These are phyloP conservation scores for Eupeodes luniger DNA, from an alignment of 2,888 invertebrate species.

Conservation along the genomic window DNA sequence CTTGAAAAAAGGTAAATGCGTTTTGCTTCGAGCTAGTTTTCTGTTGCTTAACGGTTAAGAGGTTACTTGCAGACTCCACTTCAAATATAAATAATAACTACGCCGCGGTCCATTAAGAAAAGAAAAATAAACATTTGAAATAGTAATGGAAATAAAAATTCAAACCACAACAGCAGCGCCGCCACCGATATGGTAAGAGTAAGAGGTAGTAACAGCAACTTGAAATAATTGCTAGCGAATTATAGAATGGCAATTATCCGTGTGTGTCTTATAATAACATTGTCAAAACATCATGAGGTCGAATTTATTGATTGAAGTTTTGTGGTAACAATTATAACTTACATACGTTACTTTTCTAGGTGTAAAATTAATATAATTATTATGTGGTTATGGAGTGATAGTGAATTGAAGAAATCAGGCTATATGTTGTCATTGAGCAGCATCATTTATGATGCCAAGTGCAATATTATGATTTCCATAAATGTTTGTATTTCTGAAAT, in stretches of 20 bases:
- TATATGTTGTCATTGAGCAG: slow-evolving; percentile 7
- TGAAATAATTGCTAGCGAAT: slow-evolving; percentile 17
- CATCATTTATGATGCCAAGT: not conserved
- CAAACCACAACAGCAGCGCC: not conserved
- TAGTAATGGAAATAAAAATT: slow-evolving; percentile 8
- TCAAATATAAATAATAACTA: not conserved
- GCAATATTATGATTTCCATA: not conserved
- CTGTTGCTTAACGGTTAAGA: slow-evolving; percentile 21
- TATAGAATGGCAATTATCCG: slow-evolving; percentile 19
- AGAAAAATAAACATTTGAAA: not conserved
- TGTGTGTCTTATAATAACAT: slow-evolving; percentile 5
- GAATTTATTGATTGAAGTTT: slow-evolving; percentile 8
- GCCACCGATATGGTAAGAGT: not conserved
- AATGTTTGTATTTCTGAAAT: not conserved
- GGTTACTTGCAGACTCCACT: slow-evolving; percentile 6
- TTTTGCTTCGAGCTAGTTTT: slow-evolving; percentile 1
- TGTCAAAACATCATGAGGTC: slow-evolving; percentile 8
- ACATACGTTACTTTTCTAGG: not conserved
- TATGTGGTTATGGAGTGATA: not conserved
- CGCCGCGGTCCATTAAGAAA: not conserved
- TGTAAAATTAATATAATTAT: too few species aligned
- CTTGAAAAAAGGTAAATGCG: slow-evolving; percentile 20
- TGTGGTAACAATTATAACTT: not conserved
- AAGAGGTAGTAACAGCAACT: not conserved
- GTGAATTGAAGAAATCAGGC: not conserved